Evolutionary conservation across 2,888 invertebrate species (phyloP).

Genomic region (Rhaphigaster nebulosa): DNA sequence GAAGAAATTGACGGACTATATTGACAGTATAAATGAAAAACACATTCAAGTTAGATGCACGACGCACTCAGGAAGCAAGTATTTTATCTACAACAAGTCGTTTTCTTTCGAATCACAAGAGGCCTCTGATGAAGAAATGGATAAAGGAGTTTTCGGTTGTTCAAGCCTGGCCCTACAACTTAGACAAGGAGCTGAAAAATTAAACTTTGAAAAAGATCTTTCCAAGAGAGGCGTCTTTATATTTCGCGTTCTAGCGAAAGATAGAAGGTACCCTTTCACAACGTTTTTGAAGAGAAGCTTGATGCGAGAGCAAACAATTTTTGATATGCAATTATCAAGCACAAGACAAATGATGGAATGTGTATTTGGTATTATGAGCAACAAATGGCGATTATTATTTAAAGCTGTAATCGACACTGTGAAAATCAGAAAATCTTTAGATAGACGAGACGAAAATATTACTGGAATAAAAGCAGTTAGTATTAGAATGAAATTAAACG

Average conservation of each 20-base stretch:
- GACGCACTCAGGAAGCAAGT: neutral
- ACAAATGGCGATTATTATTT: neutral
- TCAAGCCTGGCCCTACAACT: neutral
- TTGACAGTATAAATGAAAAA: neutral
- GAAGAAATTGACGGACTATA: neutral
- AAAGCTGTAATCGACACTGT: neutral
- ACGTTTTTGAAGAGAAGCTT: neutral
- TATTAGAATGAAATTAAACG: neutral
- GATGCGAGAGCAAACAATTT: neutral
- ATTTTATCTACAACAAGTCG: neutral
- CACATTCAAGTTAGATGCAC: neutral
- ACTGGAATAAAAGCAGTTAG: neutral
- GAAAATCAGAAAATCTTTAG: neutral
- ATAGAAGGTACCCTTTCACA: neutral
- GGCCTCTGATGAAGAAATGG: neutral
- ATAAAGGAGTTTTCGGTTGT: neutral
- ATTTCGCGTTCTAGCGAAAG: neutral
- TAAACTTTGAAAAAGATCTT: neutral
- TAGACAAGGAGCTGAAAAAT: neutral
- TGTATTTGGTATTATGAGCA: neutral
- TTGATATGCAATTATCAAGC: neutral
- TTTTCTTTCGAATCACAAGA: neutral
- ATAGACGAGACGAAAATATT: neutral
- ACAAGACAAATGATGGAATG: neutral
- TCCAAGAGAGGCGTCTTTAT: neutral